A percentile compares a stretch with the other conserved stretches of the same genome.
Evolutionary conservation across 2,888 invertebrate species (phyloP).

Genomic region (Himalopsyche tibetana): DNA sequence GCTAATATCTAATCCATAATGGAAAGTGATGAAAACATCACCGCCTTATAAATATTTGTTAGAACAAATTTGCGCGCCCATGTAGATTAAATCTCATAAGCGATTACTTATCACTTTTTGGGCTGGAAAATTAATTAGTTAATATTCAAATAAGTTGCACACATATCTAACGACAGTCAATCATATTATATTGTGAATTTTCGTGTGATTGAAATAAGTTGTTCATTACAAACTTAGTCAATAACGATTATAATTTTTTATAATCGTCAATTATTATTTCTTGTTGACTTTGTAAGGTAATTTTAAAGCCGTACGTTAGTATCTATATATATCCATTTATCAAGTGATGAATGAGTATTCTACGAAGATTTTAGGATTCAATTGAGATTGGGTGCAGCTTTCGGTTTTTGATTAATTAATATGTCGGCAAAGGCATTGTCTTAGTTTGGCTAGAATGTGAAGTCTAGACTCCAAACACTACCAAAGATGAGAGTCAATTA

Average conservation of each 20-base stretch:
- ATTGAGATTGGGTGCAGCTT: background rate
- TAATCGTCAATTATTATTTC: background rate
- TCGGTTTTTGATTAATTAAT: slow-evolving; percentile 23
- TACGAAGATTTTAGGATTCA: background rate
- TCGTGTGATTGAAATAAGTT: background rate
- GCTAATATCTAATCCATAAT: too few species aligned
- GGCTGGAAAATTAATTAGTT: too few species aligned
- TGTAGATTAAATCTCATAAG: too few species aligned
- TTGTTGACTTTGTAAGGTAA: background rate
- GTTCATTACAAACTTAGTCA: background rate
- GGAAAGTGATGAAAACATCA: too few species aligned
- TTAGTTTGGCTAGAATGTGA: background rate
- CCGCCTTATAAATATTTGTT: too few species aligned
- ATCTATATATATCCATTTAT: background rate
- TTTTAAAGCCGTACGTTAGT: background rate
- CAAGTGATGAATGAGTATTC: background rate
- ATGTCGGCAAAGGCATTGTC: slow-evolving; percentile 1
- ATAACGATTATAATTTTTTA: background rate
- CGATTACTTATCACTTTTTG: too few species aligned
- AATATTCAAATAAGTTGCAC: too few species aligned
- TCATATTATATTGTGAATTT: too few species aligned
- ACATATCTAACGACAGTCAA: too few species aligned
- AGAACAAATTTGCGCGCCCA: too few species aligned
- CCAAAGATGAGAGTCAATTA: slow-evolving; percentile 14
- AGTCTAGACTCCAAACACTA: background rate